Base-by-base conservation (phyloP, 2,113 vertebrate species). In the Ictalurus punctatus region DNA sequence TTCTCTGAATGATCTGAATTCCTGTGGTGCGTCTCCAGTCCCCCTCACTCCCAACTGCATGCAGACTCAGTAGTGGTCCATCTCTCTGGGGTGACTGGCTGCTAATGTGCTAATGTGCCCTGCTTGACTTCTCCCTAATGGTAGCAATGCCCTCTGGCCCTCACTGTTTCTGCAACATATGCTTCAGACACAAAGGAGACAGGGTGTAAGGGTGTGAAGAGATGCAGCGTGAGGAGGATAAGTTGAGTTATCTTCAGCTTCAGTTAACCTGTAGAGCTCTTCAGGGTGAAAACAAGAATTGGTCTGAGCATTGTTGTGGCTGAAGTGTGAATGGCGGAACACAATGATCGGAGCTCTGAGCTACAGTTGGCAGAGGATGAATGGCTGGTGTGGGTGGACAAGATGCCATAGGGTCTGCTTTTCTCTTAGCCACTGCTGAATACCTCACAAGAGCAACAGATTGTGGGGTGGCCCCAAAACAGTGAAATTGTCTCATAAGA, bases 251-350 rank as follows among this genome's bases (percentile, higher is more conserved):
- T 84, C 86, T 86, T 85, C 85, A 86, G 86, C 87, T 90, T 87
- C n/a, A 61, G 58, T 90, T 87, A 90, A 94, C 89, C 90, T 89
- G 83, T 90, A 90, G 91, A 90, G 79, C 69, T 90, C 84, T 76
- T 88, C 59, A 88, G 89, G 89, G 89, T 91, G 82, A 88, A 90
- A 90, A 67, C 87, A 88, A 86, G 89, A 65, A 92, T 94, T 94
- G 94, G 94, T 92, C 93, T 90, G 91, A 93, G 92, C 89, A 95
- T 95, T 96, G 95, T 95, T 74, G 48, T 30, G 14, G 82, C 84
- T n/a, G 80, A 89, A 84, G 40, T 30, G 82, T 59, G 58, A 19
- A 63, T 56, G 85, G 59, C 80, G 83, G 85, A 92, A 92, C 90
- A 74, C 90, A 89, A 85, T 90, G 78, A 63, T 86, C 83, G 78